Base-by-base conservation (phyloP, 1,140 invertebrate species). In the Dreissena polymorpha region DNA sequence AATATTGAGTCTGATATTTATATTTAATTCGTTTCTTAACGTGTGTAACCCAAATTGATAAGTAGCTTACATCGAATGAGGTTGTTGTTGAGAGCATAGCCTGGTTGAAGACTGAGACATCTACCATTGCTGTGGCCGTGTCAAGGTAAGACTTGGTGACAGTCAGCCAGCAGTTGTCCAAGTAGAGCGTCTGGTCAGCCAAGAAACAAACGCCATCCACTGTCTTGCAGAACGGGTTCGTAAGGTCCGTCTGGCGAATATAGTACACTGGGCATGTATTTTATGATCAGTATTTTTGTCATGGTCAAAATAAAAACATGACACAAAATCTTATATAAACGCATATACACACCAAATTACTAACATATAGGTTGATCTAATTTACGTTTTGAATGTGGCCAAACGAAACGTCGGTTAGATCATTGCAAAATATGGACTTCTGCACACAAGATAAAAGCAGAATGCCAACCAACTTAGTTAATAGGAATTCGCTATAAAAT, bases 81-180 rank as follows among this genome's bases (percentile, higher is more conserved):
- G 39, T 23, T 16, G 65, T 69, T 53, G 51, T 21, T 16, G 49
- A 55, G 12, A 79, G 14, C 76, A 79, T 14, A 0, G 76, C 76
- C 14, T 79, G 76, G 25, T 79, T 79, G 27, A 69, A 79, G 1
- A 53, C 53, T 13, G 65, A 55, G 12, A 79, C 51, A 0, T 79
- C 57, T 10, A 79, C 65, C 25, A 21, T 53, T 0, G 23, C 65
- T 0, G 65, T 50, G 21, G 49, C 65, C 39, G 23, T 69, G 5
- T 55, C 76, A 8, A 79, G 67, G 50, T 79, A 64, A 8, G 21
- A 23, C 76, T 70, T 79, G 6, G 25, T 70, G 13, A 79, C 25
- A n/a, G 53, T 70, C 25, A 79, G 67, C 76, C 65, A 70, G 23
- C 76, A 79, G 67, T 79, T 79, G 63, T 79, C 76, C 8, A 70